Conservation (phyloP, 2,113 vertebrate genomes). For the Gymnocephalus cernua region DNA sequence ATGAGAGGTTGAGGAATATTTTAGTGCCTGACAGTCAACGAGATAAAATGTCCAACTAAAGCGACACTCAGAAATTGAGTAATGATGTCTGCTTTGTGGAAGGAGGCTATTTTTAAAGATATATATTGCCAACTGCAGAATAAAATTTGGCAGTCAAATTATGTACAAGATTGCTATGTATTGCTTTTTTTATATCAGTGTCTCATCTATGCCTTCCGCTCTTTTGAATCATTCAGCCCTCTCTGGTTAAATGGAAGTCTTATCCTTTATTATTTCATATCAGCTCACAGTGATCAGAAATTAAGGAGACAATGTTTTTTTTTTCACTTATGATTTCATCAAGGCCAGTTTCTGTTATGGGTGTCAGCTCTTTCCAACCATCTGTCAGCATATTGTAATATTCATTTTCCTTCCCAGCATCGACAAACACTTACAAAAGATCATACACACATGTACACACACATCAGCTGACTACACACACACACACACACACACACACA, state of each 20-base stretch:
- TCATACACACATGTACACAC: background rate
- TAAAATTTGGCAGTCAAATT: background rate
- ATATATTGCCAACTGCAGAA: background rate
- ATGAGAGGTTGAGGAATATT: background rate
- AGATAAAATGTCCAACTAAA: background rate
- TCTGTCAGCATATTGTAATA: constrained; percentile 63
- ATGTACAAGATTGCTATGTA: background rate
- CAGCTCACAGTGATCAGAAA: constrained; percentile 29
- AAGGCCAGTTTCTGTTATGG: background rate
- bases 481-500: background rate
- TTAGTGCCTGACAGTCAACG: background rate
- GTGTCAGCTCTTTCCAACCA: constrained; percentile 47
- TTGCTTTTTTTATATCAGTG: background rate
- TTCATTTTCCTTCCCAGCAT: constrained; percentile 53
- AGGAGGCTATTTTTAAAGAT: background rate
- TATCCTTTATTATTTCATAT: constrained; percentile 39
- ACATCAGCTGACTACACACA: background rate
- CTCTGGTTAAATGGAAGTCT: constrained; percentile 19
- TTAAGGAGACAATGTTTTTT: background rate
- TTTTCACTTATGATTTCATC: background rate
- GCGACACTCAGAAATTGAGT: background rate
- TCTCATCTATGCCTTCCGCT: background rate
- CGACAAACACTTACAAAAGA: constrained; percentile 35
- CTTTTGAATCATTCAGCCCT: background rate
- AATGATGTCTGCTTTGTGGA: background rate